These are phyloP conservation scores for Calephelis perditalis DNA, from an alignment of 2,888 invertebrate genomes.

Conservation along the genomic window DNA sequence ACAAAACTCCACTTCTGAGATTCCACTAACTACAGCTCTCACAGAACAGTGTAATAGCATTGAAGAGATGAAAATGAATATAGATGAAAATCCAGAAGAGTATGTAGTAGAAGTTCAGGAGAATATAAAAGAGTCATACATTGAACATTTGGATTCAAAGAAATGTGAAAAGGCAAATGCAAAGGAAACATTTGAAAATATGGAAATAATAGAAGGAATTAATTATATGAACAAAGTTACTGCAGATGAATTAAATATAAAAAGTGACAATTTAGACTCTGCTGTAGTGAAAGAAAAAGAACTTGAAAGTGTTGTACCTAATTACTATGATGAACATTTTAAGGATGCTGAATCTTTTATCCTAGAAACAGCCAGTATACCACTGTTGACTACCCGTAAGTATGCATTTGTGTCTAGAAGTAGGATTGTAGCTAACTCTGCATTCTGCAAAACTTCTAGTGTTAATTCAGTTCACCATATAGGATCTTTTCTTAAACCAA, in stretches of 20 bases:
- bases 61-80: slow-evolving; percentile 23
- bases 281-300: slow-evolving; percentile 48
- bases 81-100: slow-evolving; percentile 42
- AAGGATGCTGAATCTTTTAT: slow-evolving; percentile 90
- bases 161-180: slow-evolving; percentile 28
- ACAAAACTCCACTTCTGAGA: slow-evolving; percentile 30
- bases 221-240: slow-evolving; percentile 40
- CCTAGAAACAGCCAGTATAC: slow-evolving; percentile 79
- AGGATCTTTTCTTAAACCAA: no score
- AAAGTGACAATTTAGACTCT: slow-evolving; percentile 36
- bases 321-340: slow-evolving; percentile 81
- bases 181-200: slow-evolving; percentile 38
- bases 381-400: slow-evolving; percentile 65
- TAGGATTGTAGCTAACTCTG: no score
- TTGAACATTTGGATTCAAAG: slow-evolving; percentile 27
- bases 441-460: no score
- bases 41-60: slow-evolving; percentile 31
- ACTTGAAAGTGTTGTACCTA: slow-evolving; percentile 48
- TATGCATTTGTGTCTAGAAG: slow-evolving; percentile 22
- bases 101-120: slow-evolving; percentile 26
- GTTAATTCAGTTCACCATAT: no score
- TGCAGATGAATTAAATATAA: slow-evolving; percentile 32
- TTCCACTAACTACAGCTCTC: slow-evolving; percentile 31
- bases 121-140: slow-evolving; percentile 32
- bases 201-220: slow-evolving; percentile 43